These are phyloP conservation scores for Gallinago paraguaiae DNA, from an alignment of 2,113 vertebrate species.

Conservation along the genomic window DNA sequence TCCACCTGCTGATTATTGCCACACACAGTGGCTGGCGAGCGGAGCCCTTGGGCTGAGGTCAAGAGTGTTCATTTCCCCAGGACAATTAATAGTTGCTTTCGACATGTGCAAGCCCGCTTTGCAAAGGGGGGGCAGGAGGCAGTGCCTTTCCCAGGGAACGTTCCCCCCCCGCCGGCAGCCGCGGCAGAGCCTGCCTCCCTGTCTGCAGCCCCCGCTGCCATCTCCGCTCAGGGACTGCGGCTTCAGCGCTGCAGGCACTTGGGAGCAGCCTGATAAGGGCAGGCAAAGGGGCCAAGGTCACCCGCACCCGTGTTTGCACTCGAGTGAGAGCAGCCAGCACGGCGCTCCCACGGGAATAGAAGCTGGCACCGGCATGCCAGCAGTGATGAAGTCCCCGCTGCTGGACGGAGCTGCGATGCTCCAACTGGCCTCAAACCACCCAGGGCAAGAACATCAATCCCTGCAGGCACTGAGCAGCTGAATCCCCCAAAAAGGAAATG, in stretches of 20 bases:
- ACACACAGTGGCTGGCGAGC: neutral
- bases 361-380: neutral
- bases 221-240: neutral
- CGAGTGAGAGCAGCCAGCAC: neutral
- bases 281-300: neutral
- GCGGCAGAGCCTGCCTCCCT: neutral
- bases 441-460: neutral
- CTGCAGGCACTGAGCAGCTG: slow-evolving; percentile 28
- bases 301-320: neutral
- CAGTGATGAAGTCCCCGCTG: neutral
- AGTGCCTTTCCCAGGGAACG: neutral
- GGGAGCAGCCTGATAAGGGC: neutral
- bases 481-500: neutral
- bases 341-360: neutral
- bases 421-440: neutral
- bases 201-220: neutral
- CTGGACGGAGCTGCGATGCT: neutral
- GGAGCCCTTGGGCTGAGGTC: neutral
- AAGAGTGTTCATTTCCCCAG: accelerated
- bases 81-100: neutral
- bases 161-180: neutral
- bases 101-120: accelerated
- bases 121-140: neutral
- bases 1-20: neutral
- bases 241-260: neutral